These are phyloP conservation scores for Tachina grossa DNA, from an alignment of 2,888 invertebrate species.

Conservation along the genomic window DNA sequence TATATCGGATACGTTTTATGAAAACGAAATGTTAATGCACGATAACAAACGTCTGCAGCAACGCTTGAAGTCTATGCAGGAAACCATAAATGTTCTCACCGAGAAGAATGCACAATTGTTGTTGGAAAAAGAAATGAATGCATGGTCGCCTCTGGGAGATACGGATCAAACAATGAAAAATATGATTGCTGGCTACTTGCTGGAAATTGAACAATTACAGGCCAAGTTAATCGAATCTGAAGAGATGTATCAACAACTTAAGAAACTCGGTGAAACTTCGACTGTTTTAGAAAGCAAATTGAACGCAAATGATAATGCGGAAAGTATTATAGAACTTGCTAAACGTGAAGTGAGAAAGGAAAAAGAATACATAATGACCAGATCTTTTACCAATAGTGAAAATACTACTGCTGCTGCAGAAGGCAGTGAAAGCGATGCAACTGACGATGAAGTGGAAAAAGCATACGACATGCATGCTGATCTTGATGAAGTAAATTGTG, in stretches of 20 bases:
- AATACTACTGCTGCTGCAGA: conserved; percentile 85
- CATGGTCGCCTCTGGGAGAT: conserved; percentile 77
- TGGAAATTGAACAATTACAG: conserved; percentile 95
- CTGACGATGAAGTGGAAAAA: conserved; percentile 84
- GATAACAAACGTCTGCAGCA: conserved; percentile 94
- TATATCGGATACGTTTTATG: conserved; percentile 97
- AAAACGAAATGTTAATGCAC: conserved; percentile 95
- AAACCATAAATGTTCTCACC: conserved; percentile 94
- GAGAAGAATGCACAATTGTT: conserved; percentile 91
- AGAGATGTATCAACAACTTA: conserved; percentile 88
- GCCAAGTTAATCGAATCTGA: conserved; percentile 95
- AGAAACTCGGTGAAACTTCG: conserved; percentile 81
- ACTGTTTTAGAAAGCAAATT: conserved; percentile 24
- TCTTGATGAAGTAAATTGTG: conserved; percentile 93
- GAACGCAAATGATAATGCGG: conserved; percentile 76
- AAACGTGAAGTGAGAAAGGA: conserved; percentile 91
- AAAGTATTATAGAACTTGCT: conserved; percentile 88
- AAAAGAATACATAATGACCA: conserved; percentile 83
- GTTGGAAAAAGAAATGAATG: conserved; percentile 87
- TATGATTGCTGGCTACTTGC: conserved; percentile 92
- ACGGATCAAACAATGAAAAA: conserved; percentile 84
- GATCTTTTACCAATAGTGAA: conserved; percentile 83
- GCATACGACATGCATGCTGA: conserved; percentile 88
- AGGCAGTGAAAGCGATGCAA: conserved; percentile 84
- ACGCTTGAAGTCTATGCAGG: conserved; percentile 96